Conservation (phyloP, 1,140 invertebrate genomes). For the Pararge aegeria region DNA sequence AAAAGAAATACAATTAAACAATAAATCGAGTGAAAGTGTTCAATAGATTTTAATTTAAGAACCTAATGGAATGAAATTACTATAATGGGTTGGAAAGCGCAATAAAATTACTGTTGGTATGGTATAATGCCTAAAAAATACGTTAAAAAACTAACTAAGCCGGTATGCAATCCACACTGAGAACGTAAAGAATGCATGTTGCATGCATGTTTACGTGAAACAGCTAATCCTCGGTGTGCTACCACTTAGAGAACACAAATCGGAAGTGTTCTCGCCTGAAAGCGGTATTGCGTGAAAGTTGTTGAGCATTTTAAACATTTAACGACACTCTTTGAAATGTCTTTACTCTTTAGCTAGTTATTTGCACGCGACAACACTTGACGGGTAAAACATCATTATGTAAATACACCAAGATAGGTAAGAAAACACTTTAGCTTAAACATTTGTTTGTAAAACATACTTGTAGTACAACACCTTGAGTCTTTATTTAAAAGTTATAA, state of each 20-base stretch:
- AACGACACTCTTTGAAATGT: conserved; percentile 16
- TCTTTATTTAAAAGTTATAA: no score
- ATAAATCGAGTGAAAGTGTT: no score
- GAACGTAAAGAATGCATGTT: conserved; percentile 7
- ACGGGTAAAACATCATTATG: conserved; percentile 11
- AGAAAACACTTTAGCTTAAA: background rate
- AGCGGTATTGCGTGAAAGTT: conserved; percentile 22
- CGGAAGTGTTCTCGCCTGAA: conserved; percentile 20
- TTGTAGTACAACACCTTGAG: background rate
- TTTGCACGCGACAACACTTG: conserved; percentile 12
- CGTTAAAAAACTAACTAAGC: no score
- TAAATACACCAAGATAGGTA: conserved; percentile 1
- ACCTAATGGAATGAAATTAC: no score
- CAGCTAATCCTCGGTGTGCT: conserved; percentile 6
- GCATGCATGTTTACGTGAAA: conserved; percentile 9
- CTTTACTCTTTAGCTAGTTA: conserved; percentile 13
- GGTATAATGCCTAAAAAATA: no score
- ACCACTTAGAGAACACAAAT: conserved; percentile 19
- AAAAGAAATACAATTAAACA: no score
- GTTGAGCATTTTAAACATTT: conserved; percentile 22
- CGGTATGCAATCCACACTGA: no score
- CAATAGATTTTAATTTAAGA: no score
- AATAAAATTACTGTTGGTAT: no score
- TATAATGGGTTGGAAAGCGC: no score
- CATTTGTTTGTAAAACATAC: background rate